Evolutionary conservation across 2,888 invertebrate species (phyloP).

Genomic region (Phortica okadai): DNA sequence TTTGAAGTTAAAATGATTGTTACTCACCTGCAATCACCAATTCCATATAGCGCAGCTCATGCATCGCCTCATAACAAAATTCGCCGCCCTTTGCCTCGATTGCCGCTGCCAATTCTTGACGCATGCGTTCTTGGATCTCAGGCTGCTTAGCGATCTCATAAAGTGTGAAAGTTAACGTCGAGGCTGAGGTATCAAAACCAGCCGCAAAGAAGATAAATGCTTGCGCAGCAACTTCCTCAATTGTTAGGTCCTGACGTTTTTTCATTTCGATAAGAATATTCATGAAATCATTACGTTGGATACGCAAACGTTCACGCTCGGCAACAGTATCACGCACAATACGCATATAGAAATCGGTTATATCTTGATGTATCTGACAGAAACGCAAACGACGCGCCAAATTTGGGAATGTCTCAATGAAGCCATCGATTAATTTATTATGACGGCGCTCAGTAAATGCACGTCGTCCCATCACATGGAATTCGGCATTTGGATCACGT

Average conservation of each 20-base stretch:
- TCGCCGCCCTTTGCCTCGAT: constrained; percentile 46
- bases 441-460: constrained; percentile 48
- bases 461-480: constrained; percentile 60
- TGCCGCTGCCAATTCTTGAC: constrained; percentile 49
- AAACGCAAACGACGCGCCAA: constrained; percentile 54
- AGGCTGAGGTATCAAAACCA: constrained; percentile 79
- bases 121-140: constrained; percentile 51
- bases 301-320: constrained; percentile 66
- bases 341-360: constrained; percentile 63
- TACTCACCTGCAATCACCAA: constrained; percentile 52
- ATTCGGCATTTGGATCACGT: constrained; percentile 72
- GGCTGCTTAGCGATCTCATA: constrained; percentile 59
- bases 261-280: constrained; percentile 72
- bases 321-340: constrained; percentile 75
- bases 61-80: constrained; percentile 57
- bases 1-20: not conserved
- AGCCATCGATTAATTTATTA: constrained; percentile 40
- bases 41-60: constrained; percentile 58
- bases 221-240: constrained; percentile 78
- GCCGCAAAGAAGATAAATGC: constrained; percentile 79
- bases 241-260: constrained; percentile 51
- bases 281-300: constrained; percentile 76
- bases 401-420: constrained; percentile 53
- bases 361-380: constrained; percentile 51
- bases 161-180: constrained; percentile 76